A percentile compares a stretch with the other conserved stretches of the same genome.
Evolutionary conservation across 2,113 vertebrate genomes (phyloP).

Genomic region (Tylochromis polylepis): DNA sequence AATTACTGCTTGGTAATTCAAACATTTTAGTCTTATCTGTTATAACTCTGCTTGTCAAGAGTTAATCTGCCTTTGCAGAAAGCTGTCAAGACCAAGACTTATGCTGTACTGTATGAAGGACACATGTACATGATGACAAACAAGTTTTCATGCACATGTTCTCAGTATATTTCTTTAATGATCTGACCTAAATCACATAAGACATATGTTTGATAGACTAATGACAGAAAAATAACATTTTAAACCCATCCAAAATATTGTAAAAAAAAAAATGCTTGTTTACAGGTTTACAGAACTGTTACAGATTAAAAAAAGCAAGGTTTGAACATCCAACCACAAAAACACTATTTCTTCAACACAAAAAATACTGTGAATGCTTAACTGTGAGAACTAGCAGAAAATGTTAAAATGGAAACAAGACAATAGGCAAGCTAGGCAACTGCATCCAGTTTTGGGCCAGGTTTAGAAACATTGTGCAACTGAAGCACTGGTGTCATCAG

Average conservation of each 20-base stretch:
- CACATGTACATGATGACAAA: not conserved
- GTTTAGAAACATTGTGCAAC: conserved; percentile 44
- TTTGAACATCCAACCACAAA: not conserved
- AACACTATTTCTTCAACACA: not conserved
- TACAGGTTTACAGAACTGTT: not conserved
- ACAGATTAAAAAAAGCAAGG: not conserved
- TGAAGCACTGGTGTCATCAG: conserved; percentile 55
- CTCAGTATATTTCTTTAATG: not conserved
- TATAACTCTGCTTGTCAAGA: conserved; percentile 25
- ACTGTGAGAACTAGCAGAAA: not conserved
- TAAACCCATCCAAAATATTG: not conserved
- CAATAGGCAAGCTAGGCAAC: not conserved
- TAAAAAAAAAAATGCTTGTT: not conserved
- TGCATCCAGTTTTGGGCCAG: not conserved
- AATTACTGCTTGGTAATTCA: conserved; percentile 25
- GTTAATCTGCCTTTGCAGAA: conserved; percentile 17
- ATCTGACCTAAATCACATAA: not conserved
- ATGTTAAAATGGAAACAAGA: not conserved
- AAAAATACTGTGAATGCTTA: not conserved
- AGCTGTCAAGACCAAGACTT: not conserved
- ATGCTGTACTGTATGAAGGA: not conserved
- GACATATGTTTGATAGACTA: not conserved
- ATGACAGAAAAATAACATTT: not conserved
- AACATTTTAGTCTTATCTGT: conserved; percentile 18
- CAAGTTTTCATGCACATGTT: not conserved